Percentiles rank a stretch among this genome's conserved stretches.
Conservation (phyloP, 2,888 invertebrate genomes). For the Cacoxenus indagator region DNA sequence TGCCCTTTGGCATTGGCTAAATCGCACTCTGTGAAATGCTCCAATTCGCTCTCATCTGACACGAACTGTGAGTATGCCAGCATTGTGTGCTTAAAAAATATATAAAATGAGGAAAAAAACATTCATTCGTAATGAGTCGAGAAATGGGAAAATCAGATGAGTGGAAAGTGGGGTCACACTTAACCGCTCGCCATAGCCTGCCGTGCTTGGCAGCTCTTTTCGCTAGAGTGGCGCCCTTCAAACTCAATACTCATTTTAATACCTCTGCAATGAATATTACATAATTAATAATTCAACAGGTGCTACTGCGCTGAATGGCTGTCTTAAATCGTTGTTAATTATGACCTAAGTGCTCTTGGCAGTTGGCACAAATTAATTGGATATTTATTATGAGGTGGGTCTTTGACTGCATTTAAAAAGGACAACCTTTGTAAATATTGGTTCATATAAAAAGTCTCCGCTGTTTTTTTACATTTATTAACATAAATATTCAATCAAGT, state of each 20-base stretch:
- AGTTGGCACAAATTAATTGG: background rate
- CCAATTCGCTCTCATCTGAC: background rate
- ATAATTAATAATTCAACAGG: slow-evolving; percentile 5
- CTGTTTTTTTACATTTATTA: no score
- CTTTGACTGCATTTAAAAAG: no score
- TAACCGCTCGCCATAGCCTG: no score
- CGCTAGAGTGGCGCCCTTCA: background rate
- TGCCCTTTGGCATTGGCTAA: slow-evolving; percentile 1
- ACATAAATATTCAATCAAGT: no score
- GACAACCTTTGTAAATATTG: no score
- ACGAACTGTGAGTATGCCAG: background rate
- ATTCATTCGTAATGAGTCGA: no score
- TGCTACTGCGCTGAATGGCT: background rate
- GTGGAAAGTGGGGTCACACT: no score
- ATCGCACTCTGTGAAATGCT: background rate
- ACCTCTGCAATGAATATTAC: background rate
- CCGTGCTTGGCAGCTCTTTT: no score
- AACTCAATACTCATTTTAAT: background rate
- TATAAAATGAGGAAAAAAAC: no score
- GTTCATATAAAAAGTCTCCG: no score
- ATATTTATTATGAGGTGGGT: no score
- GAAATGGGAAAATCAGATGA: no score
- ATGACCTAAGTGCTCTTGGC: background rate
- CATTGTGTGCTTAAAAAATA: background rate
- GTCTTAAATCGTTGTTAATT: background rate